Evolutionary conservation across 2,888 invertebrate species (phyloP).

Genomic region (Eledona agricola): DNA sequence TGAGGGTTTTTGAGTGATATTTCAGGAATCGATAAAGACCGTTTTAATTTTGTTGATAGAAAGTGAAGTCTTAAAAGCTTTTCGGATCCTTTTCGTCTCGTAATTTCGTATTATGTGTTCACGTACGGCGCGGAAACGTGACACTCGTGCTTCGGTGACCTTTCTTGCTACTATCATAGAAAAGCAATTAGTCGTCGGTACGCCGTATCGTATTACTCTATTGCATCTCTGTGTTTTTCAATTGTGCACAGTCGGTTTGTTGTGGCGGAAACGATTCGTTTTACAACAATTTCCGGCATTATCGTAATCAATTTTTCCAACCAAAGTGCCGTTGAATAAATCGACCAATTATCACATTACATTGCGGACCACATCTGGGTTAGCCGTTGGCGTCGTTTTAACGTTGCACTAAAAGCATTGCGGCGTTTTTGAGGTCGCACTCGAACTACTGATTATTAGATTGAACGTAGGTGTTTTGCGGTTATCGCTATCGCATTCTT

Average conservation of each 20-base stretch:
- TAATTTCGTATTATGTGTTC: slow-evolving; percentile 23
- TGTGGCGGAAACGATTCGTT: slow-evolving; percentile 21
- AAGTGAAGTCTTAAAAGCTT: slow-evolving; percentile 19
- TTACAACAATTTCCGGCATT: slow-evolving; percentile 26
- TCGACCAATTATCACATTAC: slow-evolving; percentile 8
- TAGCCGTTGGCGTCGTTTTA: slow-evolving; percentile 8
- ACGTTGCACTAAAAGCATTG: slow-evolving; percentile 3
- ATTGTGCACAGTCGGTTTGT: slow-evolving; percentile 3
- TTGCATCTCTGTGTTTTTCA: slow-evolving; percentile 4
- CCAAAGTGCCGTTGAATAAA: slow-evolving; percentile 5
- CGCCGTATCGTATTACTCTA: background rate
- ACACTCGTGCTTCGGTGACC: slow-evolving; percentile 14
- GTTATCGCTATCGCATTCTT: slow-evolving; percentile 13
- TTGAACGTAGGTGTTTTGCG: slow-evolving; percentile 11
- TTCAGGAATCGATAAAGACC: no score
- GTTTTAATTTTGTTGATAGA: slow-evolving; percentile 14
- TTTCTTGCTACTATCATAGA: background rate
- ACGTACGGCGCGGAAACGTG: slow-evolving; percentile 8
- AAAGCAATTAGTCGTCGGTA: slow-evolving; percentile 8
- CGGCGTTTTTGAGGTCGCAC: slow-evolving; percentile 3
- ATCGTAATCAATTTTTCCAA: slow-evolving; percentile 12
- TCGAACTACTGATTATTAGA: slow-evolving; percentile 11
- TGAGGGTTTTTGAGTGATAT: no score
- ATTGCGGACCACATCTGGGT: slow-evolving; percentile 11
- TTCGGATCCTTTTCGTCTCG: slow-evolving; percentile 4